phyloP scores from a whole-genome alignment of 2,888 invertebrate species.

The Pharmacophagus antenor region DNA sequence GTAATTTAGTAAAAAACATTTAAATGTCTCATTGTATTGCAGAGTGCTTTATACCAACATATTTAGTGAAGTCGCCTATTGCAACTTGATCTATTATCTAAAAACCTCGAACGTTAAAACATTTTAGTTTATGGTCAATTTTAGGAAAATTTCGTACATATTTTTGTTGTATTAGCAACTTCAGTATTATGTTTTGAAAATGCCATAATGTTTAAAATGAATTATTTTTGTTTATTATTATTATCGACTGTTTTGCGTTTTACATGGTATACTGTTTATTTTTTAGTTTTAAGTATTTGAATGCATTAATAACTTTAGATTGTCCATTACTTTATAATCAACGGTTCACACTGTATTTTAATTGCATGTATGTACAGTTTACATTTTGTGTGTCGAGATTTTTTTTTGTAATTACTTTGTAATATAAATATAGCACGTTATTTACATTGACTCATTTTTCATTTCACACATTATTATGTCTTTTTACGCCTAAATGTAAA shows the following conservation, averaged over 20 bases:
- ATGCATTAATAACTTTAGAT: slow-evolving; percentile 52
- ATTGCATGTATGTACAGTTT: slow-evolving; percentile 77
- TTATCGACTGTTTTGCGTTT: slow-evolving; percentile 58
- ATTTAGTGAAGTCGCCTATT: slow-evolving; percentile 33
- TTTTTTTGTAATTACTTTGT: slow-evolving; percentile 79
- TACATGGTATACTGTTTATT: slow-evolving; percentile 54
- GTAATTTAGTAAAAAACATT: slow-evolving; percentile 60
- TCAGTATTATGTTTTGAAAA: slow-evolving; percentile 76
- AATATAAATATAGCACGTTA: slow-evolving; percentile 81
- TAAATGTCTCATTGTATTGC: slow-evolving; percentile 47
- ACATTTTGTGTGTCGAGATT: slow-evolving; percentile 73
- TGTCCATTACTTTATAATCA: slow-evolving; percentile 67
- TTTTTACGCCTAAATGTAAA: no score
- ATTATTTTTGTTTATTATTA: slow-evolving; percentile 53
- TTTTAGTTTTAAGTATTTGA: slow-evolving; percentile 54
- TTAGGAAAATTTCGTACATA: slow-evolving; percentile 62
- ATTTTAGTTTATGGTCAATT: slow-evolving; percentile 34
- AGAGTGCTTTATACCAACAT: slow-evolving; percentile 34
- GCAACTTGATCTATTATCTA: slow-evolving; percentile 31
- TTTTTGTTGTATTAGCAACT: slow-evolving; percentile 77
- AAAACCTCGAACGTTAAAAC: slow-evolving; percentile 35
- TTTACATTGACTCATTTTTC: slow-evolving; percentile 64
- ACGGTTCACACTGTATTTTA: slow-evolving; percentile 60
- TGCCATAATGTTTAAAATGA: slow-evolving; percentile 78
- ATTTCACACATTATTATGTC: slow-evolving; percentile 33